Conservation (phyloP, 2,113 vertebrate species). For the Halichoerus grypus region DNA sequence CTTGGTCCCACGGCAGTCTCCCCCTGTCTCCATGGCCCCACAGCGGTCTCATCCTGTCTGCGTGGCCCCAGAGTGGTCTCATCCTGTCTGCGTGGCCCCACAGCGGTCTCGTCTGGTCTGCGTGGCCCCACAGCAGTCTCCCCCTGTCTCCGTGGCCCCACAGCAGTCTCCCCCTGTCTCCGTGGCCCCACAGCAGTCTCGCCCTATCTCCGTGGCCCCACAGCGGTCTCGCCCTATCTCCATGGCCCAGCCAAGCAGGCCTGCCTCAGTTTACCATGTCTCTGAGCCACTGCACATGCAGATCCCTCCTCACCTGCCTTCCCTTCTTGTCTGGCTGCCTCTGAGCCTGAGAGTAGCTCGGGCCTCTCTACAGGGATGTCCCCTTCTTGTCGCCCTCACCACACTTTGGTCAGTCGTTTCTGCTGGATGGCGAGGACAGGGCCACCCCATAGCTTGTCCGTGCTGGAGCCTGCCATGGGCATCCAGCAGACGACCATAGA, state of each 20-base stretch:
- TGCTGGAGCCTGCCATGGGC: rapidly evolving
- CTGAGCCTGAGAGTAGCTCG: background rate
- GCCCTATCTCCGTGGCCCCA: background rate
- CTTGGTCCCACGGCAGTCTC: background rate
- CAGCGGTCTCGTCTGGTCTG: no score
- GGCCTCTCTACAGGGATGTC: background rate
- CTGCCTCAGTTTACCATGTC: rapidly evolving
- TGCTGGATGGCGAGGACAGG: background rate
- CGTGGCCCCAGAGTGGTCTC: rapidly evolving
- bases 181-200: background rate
- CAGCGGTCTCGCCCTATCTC: rapidly evolving
- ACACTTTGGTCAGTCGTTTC: background rate
- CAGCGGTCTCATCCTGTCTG: no score
- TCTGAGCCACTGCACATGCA: background rate
- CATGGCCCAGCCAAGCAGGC: background rate
- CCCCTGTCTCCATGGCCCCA: background rate
- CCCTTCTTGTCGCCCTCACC: background rate
- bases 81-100: no score
- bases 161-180: rapidly evolving
- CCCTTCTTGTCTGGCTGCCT: background rate
- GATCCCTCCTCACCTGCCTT: background rate
- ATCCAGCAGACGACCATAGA: rapidly evolving
- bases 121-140: rapidly evolving
- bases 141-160: background rate
- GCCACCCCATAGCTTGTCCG: rapidly evolving